Evolutionary conservation across 2,797 vertebrate species (phyloP), one percentile per base, ranked within the genome.

Genomic region (Anguilla marmorata): DNA sequence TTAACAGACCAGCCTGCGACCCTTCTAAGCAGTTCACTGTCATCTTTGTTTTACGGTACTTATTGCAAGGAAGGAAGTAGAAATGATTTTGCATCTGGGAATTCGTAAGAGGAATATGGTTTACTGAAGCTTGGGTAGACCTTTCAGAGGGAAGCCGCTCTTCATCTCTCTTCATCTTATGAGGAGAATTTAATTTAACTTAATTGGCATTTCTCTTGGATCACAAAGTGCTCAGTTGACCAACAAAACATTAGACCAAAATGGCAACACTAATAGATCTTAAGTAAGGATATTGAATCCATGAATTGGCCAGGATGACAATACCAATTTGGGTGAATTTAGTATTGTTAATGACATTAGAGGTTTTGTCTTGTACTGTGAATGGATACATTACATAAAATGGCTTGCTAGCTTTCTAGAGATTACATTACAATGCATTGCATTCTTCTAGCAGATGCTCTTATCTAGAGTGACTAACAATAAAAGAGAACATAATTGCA

Each of bases 131-230:
- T 48, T 21, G 45, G 19, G 6, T n/a, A 48, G 33, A 41, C 21
- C 41, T 82, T 82, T 82, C 24, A 82, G 41, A 82, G 41, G n/a
- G 74, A 48, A 82, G 50, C 37, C 21, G 21, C 79, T 82, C 41
- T 45, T 21, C 0, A 50, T 50, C 41, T 48, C 30, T 16, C 30
- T 19, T 50, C 41, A 82, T 48, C 41, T 50, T 50, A 21, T 50
- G 45, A 82, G 45, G 45, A 82, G 21, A 8, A 80, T 19, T 12
- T 48, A 48, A 45, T 45, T 45, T 45, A 45, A 45, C 74, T 79
- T 79, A 37, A 24, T 37, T 79, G 76, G 21, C 19, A 82, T 82
- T 82, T 50, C 79, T 50, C 45, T 50, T 82, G 14, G 56, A 37
- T 48, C 37, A 24, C 74, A 79, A 12, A 76, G 30, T 48, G 76